These are phyloP conservation scores for Caenorhabditis sp. DNA, from an alignment of 2,888 invertebrate genomes.

Conservation along the genomic window DNA sequence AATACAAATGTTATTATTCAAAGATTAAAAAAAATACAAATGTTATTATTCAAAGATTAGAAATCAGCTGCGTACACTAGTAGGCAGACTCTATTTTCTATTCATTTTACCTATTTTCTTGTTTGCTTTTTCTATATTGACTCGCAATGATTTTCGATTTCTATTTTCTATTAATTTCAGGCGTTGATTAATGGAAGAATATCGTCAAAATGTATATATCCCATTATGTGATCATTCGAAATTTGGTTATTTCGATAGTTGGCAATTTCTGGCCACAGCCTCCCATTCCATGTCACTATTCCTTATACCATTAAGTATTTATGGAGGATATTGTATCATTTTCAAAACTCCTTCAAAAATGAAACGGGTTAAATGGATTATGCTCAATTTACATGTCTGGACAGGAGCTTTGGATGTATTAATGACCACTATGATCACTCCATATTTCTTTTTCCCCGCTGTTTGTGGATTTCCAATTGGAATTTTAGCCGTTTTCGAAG, in stretches of 20 bases:
- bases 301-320: constrained; percentile 6
- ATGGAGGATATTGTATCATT: constrained; percentile 15
- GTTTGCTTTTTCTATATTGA: no score
- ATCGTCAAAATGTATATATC: neutral
- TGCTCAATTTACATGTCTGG: constrained; percentile 22
- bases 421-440: constrained; percentile 5
- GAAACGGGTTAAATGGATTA: constrained; percentile 9
- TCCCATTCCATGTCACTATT: constrained; percentile 14
- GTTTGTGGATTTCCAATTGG: constrained; percentile 5
- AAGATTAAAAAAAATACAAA: no score
- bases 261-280: constrained; percentile 16
- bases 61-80: no score
- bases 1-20: no score
- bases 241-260: constrained; percentile 22
- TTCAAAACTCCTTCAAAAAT: constrained; percentile 12
- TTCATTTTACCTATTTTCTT: no score
- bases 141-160: no score
- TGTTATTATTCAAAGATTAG: no score
- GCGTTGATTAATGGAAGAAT: neutral
- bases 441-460: constrained; percentile 4
- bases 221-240: constrained; percentile 1
- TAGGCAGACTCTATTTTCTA: no score
- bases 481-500: neutral
- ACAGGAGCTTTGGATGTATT: constrained; percentile 9
- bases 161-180: no score